Evolutionary conservation across 2,113 vertebrate species (phyloP).

Genomic region (western clawed frog (Xenopus tropicalis)): UCB_Xtro_10.0 CM004449.2:41393501-41394000

Average conservation of each 20-base stretch:
- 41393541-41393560: too few relatives aligned
- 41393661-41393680: too few relatives aligned
- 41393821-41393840: not conserved
- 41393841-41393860: not conserved
- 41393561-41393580: too few relatives aligned
- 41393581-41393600: not conserved
- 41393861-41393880: not conserved
- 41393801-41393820: constrained; percentile 7
- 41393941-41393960: not conserved
- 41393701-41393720: constrained; percentile 33
- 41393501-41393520: too few relatives aligned
- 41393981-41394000: constrained; percentile 12
- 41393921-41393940: not conserved
- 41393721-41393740: constrained; percentile 16
- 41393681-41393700: too few relatives aligned
- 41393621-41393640: too few relatives aligned
- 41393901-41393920: not conserved
- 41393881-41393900: not conserved
- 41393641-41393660: too few relatives aligned
- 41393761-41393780: not conserved
- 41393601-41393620: too few relatives aligned
- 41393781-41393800: not conserved
- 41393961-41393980: not conserved
- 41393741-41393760: constrained; percentile 30
- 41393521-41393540: too few relatives aligned